Evolutionary conservation across 2,888 invertebrate genomes (phyloP).

Genomic region (Cosmia pyralina): DNA sequence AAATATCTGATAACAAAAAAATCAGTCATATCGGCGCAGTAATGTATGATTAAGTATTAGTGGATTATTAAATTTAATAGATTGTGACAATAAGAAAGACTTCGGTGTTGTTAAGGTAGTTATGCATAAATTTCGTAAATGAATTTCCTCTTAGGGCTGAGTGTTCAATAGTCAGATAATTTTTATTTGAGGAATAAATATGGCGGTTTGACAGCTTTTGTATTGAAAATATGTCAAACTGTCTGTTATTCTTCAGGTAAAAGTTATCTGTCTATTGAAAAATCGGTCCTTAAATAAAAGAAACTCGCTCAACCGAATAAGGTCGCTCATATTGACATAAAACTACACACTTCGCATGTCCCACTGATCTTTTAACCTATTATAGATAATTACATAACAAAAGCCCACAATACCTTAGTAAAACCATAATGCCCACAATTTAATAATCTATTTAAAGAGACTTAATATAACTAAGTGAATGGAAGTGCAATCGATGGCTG

Average conservation of each 20-base stretch:
- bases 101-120: background rate
- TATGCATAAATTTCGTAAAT: constrained; percentile 4
- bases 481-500: constrained; percentile 82
- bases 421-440: constrained; percentile 78
- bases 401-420: constrained; percentile 59
- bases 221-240: too few species aligned
- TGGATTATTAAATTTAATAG: background rate
- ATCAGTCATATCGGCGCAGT: constrained; percentile 17
- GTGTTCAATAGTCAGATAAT: too few species aligned
- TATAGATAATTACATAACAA: constrained; percentile 60
- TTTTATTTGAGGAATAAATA: too few species aligned
- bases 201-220: too few species aligned
- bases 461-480: constrained; percentile 78
- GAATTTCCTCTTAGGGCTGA: background rate
- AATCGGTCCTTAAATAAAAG: constrained; percentile 18
- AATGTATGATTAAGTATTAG: background rate
- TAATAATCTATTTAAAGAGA: constrained; percentile 80
- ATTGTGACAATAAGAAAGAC: background rate
- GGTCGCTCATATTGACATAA: constrained; percentile 13
- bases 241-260: too few species aligned
- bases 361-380: background rate
- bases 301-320: background rate
- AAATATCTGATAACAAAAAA: background rate
- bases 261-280: too few species aligned
- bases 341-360: constrained; percentile 3